Evolutionary conservation across 2,797 vertebrate genomes (phyloP), one percentile per base, ranked within the genome.

Genomic region (Crenichthys baileyi): DNA sequence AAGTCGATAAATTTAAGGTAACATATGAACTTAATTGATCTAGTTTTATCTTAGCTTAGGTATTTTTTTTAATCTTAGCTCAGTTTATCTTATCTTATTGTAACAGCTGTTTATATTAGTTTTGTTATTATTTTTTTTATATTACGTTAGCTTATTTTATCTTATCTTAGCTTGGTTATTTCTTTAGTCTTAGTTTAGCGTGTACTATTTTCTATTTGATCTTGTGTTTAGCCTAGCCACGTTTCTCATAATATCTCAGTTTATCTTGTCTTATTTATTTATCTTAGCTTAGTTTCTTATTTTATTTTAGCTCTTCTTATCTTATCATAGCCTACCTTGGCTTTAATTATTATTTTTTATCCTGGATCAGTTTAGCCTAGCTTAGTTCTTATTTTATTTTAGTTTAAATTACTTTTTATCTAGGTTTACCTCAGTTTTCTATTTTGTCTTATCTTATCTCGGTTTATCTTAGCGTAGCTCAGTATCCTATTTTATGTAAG

Each of bases 1-100:
- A 99, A 96, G 98, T 99, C 78, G 98, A 99, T 95, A 99, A 98
- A 95, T 98, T 99, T 93, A 99, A 99, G 98, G 98, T 99, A 97
- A 96, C 91, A 48, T 53, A 80, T 71, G 36, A 36, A 36, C 36
- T 36, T 36, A 36, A 36, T 36, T 36, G 36, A 36, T 36, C 36
- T 36, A 36, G 36, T 24, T 1, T 24, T 6, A 55, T 18, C 51
- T 53, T 22, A 22, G 53, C 20, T 2, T 22, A 55, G 22, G 6
- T 55, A 22, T 24, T 22, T 11, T 46, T 9, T 60, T 16, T 63
- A 18, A 63, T 20, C 6, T 31, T 63, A 31, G 2, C 60, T 16
- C 36, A 16, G 5, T 16, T 31, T 18, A 18, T 4, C 50, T 51
- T 4, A 51, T 51, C 15, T 18, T 51, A 51, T 18, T 48, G 46